Evolutionary conservation across 2,888 invertebrate species (phyloP).

Genomic region (Sarcophaga rosellei): DNA sequence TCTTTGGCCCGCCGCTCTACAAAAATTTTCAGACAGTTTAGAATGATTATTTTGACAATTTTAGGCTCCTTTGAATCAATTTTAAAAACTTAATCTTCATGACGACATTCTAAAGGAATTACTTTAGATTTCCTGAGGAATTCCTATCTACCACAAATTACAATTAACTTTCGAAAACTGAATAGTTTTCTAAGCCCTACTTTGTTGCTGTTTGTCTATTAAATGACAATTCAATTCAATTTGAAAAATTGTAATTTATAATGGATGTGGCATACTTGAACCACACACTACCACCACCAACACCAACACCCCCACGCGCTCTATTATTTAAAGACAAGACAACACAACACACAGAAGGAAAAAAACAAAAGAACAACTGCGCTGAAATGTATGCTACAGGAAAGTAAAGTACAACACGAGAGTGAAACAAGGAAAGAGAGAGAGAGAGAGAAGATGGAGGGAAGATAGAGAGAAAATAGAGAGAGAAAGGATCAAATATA

Average conservation of each 20-base stretch:
- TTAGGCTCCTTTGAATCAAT: too few species aligned
- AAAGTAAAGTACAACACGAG: constrained; percentile 11
- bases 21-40: too few species aligned
- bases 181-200: neutral
- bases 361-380: neutral
- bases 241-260: constrained; percentile 64
- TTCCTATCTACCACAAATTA: constrained; percentile 4
- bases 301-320: constrained; percentile 11
- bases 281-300: constrained; percentile 56
- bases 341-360: neutral
- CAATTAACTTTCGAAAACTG: constrained; percentile 18
- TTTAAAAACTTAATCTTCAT: too few species aligned
- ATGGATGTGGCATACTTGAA: constrained; percentile 58
- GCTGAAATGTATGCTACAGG: constrained; percentile 35
- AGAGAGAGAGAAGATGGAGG: too few species aligned
- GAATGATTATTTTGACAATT: too few species aligned
- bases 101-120: neutral
- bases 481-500: neutral
- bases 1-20: too few species aligned
- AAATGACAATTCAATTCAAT: constrained; percentile 60
- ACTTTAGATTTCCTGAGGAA: neutral
- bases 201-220: constrained; percentile 31
- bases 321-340: constrained; percentile 13
- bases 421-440: neutral
- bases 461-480: too few species aligned